Percentiles rank a stretch among this genome's conserved stretches.
Evolutionary conservation across 2,797 vertebrate species (phyloP).

Genomic region (Clarias platycephalus): DNA sequence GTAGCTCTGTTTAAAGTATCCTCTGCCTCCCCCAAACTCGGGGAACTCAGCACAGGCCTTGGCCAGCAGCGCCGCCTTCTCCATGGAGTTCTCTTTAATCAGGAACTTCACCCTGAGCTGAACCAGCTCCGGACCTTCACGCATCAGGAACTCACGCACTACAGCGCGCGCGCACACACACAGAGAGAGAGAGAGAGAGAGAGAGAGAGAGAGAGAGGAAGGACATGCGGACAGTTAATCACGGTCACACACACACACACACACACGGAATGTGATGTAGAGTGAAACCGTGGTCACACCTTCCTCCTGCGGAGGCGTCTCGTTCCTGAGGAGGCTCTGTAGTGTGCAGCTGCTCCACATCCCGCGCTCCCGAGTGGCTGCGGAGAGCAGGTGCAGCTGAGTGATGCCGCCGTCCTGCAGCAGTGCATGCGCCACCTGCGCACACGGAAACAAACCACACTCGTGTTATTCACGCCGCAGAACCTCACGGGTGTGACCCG

Average conservation of each 20-base stretch:
- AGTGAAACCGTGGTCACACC: constrained; percentile 66
- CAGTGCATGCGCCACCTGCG: constrained; percentile 78
- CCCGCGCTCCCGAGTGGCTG: constrained; percentile 80
- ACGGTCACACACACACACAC: background rate
- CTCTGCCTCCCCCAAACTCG: constrained; percentile 77
- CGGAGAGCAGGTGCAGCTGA: constrained; percentile 81
- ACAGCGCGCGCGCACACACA: too few species aligned
- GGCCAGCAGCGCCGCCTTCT: constrained; percentile 83
- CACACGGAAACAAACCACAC: constrained; percentile 27
- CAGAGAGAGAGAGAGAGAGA: too few species aligned
- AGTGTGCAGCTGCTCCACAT: constrained; percentile 85
- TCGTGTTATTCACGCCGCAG: background rate
- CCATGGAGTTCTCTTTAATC: constrained; percentile 85
- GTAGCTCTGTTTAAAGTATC: constrained; percentile 91
- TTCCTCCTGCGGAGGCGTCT: constrained; percentile 73
- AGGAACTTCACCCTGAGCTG: constrained; percentile 94
- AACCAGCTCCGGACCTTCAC: constrained; percentile 85
- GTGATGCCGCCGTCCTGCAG: constrained; percentile 83
- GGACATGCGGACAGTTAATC: background rate
- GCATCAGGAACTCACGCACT: constrained; percentile 86
- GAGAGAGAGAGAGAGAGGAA: background rate
- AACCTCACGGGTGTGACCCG: too few species aligned
- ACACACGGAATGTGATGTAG: background rate
- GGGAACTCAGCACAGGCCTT: constrained; percentile 84
- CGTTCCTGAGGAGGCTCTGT: constrained; percentile 79